A percentile compares a stretch with the other conserved stretches of the same genome.
phyloP scores from a whole-genome alignment of 2,797 vertebrate genomes.

The Spinus olivaceus region DNA sequence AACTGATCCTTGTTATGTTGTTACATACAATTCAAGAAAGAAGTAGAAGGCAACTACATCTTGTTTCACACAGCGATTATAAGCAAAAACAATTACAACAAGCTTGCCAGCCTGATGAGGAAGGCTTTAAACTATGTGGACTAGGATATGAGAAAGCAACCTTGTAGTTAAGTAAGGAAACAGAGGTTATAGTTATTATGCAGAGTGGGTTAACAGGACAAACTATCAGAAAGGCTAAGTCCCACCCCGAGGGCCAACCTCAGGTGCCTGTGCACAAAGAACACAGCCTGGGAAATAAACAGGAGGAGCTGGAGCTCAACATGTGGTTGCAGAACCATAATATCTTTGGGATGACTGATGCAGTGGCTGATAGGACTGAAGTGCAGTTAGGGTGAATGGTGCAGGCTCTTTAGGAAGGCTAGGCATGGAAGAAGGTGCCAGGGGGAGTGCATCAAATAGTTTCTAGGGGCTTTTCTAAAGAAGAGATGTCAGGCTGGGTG shows the following conservation, averaged over 20 bases:
- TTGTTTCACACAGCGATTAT: neutral
- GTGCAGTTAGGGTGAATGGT: neutral
- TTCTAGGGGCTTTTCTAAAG: neutral
- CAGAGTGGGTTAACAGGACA: neutral
- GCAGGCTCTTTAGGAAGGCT: neutral
- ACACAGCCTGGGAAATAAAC: neutral
- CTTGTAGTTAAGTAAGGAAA: neutral
- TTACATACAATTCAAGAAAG: neutral
- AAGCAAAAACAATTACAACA: neutral
- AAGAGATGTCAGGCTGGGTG: neutral
- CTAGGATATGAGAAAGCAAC: neutral
- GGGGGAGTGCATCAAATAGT: neutral
- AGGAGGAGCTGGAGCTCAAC: neutral
- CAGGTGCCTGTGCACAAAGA: neutral
- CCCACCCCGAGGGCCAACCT: neutral
- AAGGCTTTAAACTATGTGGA: neutral
- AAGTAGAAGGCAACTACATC: neutral
- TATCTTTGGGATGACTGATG: neutral
- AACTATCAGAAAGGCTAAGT: neutral
- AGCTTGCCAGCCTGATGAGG: neutral
- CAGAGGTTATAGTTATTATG: neutral
- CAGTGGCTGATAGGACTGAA: neutral
- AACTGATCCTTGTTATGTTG: neutral
- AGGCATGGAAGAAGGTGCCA: neutral
- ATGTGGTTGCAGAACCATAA: neutral